These are phyloP conservation scores for Wiebesia pumilae DNA, from an alignment of 1,140 invertebrate genomes.

Conservation along the genomic window DNA sequence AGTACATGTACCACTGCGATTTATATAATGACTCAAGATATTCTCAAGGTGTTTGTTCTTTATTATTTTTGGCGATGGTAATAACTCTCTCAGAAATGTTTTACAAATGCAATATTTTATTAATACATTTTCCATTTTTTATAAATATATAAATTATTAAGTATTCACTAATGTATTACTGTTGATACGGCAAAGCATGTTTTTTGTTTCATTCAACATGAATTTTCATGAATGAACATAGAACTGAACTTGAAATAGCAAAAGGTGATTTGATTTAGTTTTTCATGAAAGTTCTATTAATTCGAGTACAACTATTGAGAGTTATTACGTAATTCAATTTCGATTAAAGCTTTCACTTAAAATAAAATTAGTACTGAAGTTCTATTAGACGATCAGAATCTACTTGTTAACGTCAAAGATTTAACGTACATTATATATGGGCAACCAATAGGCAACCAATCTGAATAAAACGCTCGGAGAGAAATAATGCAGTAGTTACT, in stretches of 20 bases:
- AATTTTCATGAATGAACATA: too few species aligned
- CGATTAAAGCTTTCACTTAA: not conserved
- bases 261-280: too few species aligned
- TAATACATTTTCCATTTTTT: not conserved
- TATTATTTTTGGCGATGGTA: not conserved
- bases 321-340: too few species aligned
- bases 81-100: not conserved
- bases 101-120: not conserved
- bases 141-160: too few species aligned
- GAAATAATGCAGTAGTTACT: not conserved
- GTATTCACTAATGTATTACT: too few species aligned
- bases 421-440: not conserved
- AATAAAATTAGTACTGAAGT: not conserved
- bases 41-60: not conserved
- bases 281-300: too few species aligned
- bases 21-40: conserved; percentile 1
- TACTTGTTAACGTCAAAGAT: not conserved
- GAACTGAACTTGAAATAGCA: too few species aligned
- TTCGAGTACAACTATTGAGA: too few species aligned
- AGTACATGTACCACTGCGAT: conserved; percentile 59
- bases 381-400: not conserved
- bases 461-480: not conserved
- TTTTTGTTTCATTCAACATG: too few species aligned
- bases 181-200: too few species aligned
- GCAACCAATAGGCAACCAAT: not conserved